Evolutionary conservation across 2,888 invertebrate species (phyloP).

Genomic region (Drosophila sordidula): DNA sequence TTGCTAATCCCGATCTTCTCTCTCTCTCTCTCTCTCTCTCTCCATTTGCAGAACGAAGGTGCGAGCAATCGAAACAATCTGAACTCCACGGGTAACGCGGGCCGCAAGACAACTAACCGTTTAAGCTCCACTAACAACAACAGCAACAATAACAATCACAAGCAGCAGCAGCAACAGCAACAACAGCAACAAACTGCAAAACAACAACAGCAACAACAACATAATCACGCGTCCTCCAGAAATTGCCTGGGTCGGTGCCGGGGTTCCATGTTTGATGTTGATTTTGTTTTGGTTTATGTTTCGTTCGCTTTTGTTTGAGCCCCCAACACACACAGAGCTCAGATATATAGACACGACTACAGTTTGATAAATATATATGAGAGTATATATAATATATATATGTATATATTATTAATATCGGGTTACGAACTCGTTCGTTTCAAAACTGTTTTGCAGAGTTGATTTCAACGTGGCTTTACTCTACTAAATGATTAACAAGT

Average conservation of each 20-base stretch:
- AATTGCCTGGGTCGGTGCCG: slow-evolving; percentile 85
- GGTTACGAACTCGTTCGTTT: too few species aligned
- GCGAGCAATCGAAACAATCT: slow-evolving; percentile 64
- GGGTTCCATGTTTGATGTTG: slow-evolving; percentile 19
- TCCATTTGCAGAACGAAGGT: slow-evolving; percentile 86
- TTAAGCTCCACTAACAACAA: slow-evolving; percentile 86
- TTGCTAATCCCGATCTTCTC: slow-evolving; percentile 29
- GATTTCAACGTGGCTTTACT: too few species aligned
- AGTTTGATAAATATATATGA: too few species aligned
- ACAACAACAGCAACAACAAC: slow-evolving; percentile 31
- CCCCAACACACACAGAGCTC: too few species aligned
- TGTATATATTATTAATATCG: too few species aligned
- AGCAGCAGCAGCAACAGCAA: slow-evolving; percentile 37
- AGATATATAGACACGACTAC: too few species aligned
- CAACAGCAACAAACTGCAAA: slow-evolving; percentile 24
- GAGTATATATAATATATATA: too few species aligned
- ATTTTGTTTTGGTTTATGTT: slow-evolving; percentile 5
- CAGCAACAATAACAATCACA: slow-evolving; percentile 77
- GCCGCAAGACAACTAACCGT: slow-evolving; percentile 91
- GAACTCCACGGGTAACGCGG: slow-evolving; percentile 52
- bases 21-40: slow-evolving; percentile 81
- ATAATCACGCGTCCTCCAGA: slow-evolving; percentile 23
- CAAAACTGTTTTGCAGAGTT: too few species aligned
- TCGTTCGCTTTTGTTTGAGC: not conserved
- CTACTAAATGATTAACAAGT: too few species aligned